Base-by-base conservation (phyloP, 2,888 invertebrate genomes). In the Troides oblongomaculatus region DNA sequence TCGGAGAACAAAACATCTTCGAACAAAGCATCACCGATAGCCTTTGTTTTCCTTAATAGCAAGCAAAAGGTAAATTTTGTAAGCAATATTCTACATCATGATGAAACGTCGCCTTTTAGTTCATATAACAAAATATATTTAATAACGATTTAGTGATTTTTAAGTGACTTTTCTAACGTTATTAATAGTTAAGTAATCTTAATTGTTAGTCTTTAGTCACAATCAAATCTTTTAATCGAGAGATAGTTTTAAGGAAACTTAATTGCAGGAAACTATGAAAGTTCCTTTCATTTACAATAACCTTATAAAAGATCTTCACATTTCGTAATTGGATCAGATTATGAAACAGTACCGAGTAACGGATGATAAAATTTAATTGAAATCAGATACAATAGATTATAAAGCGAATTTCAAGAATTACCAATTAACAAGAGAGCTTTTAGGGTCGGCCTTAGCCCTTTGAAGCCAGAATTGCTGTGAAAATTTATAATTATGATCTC, bases 341-440 rank as follows among this genome's bases (percentile, higher is more conserved):
- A 46, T 46, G 12, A 46, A 46, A 46, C 14, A 14, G 14, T 43
- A 43, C 5, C 18, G 56, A n/a, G 56, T 56, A n/a, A 5, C 21
- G 6, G 25, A 59, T 25, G 59, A 2, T 14, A 59, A 59, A 59
- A 17, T 25, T 5, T 59, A 59, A 59, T 59, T 59, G 59, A 30
- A 59, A 25, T 59, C 25, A 8, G 59, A 59, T 59, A 59, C 59
- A 59, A 59, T 59, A 17, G 59, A 59, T 59, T 59, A 25, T 25
- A 59, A 59, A 59, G 25, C 25, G 7, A 21, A 21, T 59, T 59
- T 59, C 14, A 25, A 14, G 59, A 25, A 25, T 59, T 25, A 59
- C 10, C 23, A 25, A 25, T 59, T 59, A 25, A 23, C n/a, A 25
- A 23, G 25, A 59, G 23, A 25, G 10, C 21, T 7, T 59, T 10